Base-by-base conservation (phyloP, 2,888 invertebrate genomes). In the Drosophila kuntzei region DNA sequence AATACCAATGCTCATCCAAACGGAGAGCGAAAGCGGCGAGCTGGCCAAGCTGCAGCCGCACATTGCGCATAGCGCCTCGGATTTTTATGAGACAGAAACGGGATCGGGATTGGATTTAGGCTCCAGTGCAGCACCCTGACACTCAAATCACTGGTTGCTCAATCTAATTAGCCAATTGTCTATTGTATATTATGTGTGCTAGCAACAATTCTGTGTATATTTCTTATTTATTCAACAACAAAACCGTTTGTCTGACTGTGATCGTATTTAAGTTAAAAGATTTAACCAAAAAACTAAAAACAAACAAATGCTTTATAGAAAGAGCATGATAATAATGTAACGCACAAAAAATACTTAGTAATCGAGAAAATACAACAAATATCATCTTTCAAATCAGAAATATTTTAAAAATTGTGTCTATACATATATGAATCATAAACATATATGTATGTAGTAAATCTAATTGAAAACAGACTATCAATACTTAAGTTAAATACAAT, bases 1-100 rank as follows among this genome's bases (percentile, higher is more conserved):
- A 92, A 94, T 95, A 65, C 95, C 95, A 0, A 94, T 95, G 71
- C 93, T 95, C n/a, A 94, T 89, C 27, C 90, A 90, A 74, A 87
- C 90, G 0, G 91, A 91, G n/a, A 78, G 80, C 51, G 91, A 91
- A 22, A 71, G 79, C 18, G 81, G 79, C 7, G 89, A 82, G 3
- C 57, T 90, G 8, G 76, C 74, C 2, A 79, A 81, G 39, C 62
- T 90, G n/a, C 79, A 80, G 43, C 39, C 80, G 20, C 64, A 74
- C 14, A 68, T 61, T 54, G 61, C 68, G 14, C 51, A 61, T 41
- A 32, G 37, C 22, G 12, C 53, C n/a, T 29, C 66, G 1, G 78
- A 78, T 7, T 34, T 50, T n/a, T 66, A 71, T 16, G 71, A 71
- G 7, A 16, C 18, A 3, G 68, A 47, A 16, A 29, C 27, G 0